Evolutionary conservation across 2,888 invertebrate species (phyloP).

Genomic region (Abscondita cerata): DNA sequence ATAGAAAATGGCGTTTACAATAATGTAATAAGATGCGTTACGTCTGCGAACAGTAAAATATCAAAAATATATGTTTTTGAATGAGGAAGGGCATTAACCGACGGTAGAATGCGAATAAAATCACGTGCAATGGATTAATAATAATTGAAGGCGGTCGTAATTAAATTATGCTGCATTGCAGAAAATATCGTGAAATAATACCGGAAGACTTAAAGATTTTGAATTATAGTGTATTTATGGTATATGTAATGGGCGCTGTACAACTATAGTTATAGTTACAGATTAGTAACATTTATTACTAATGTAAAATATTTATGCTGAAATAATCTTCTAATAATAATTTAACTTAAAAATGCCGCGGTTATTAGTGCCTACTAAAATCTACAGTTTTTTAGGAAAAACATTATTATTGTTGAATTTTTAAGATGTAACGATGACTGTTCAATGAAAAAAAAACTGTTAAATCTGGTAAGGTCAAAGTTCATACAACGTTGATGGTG

Average conservation of each 20-base stretch:
- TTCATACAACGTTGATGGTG: background rate
- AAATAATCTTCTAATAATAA: background rate
- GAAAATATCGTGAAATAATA: slow-evolving; percentile 32
- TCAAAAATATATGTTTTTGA: too few relatives aligned
- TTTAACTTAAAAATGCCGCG: background rate
- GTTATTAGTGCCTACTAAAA: background rate
- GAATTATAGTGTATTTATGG: slow-evolving; percentile 32
- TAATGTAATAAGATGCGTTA: too few relatives aligned
- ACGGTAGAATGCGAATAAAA: slow-evolving; percentile 18
- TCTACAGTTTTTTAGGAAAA: too few relatives aligned
- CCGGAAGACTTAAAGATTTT: slow-evolving; percentile 29
- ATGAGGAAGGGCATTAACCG: background rate
- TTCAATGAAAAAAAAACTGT: too few relatives aligned
- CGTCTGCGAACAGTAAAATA: too few relatives aligned
- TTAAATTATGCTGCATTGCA: slow-evolving; percentile 29
- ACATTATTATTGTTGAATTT: too few relatives aligned
- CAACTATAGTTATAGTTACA: slow-evolving; percentile 9
- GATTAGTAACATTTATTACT: slow-evolving; percentile 12
- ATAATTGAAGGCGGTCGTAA: slow-evolving; percentile 32
- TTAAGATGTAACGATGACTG: too few relatives aligned
- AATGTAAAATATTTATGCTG: slow-evolving; percentile 10
- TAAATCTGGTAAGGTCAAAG: background rate
- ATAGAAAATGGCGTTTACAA: too few relatives aligned
- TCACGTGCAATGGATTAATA: slow-evolving; percentile 28
- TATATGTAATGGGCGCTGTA: slow-evolving; percentile 26